phyloP scores from a whole-genome alignment of 2,113 vertebrate genomes.

The Thalassoma bifasciatum region DNA sequence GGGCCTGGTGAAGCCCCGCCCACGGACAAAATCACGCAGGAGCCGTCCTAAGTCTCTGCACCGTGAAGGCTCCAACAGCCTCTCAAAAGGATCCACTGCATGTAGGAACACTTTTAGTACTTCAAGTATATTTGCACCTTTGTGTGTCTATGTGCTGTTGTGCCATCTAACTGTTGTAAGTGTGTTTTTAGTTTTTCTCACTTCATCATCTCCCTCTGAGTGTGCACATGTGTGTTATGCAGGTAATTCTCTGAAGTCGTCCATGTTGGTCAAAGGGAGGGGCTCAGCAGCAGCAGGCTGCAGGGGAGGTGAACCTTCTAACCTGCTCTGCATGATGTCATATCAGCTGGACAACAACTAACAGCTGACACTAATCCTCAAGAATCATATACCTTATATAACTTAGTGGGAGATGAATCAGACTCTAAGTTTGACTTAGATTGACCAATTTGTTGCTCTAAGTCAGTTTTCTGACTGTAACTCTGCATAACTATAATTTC shows the following conservation, averaged over 20 bases:
- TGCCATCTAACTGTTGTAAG: background rate
- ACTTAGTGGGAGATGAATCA: too few species aligned
- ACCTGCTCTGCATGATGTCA: constrained; percentile 68
- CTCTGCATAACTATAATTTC: too few species aligned
- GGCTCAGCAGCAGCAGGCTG: constrained; percentile 68
- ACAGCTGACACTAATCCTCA: background rate
- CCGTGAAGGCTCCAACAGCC: constrained; percentile 86
- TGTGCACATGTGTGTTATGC: constrained; percentile 61
- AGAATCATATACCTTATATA: background rate
- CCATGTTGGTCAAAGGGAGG: constrained; percentile 71
- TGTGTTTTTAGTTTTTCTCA: background rate
- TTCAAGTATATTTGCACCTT: background rate
- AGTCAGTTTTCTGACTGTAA: too few species aligned
- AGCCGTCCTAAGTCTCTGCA: constrained; percentile 91
- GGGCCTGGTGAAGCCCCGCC: constrained; percentile 89
- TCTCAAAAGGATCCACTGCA: constrained; percentile 87
- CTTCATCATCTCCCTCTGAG: constrained; percentile 10
- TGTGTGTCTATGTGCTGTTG: background rate
- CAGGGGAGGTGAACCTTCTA: constrained; percentile 72
- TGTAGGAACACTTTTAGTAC: constrained; percentile 79
- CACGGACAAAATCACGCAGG: constrained; percentile 86
- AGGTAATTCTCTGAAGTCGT: constrained; percentile 71
- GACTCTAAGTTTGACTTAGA: background rate
- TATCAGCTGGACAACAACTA: constrained; percentile 12
- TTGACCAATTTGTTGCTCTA: too few species aligned